Conservation (phyloP, 2,113 vertebrate genomes). For the Oxyruncus cristatus region DNA sequence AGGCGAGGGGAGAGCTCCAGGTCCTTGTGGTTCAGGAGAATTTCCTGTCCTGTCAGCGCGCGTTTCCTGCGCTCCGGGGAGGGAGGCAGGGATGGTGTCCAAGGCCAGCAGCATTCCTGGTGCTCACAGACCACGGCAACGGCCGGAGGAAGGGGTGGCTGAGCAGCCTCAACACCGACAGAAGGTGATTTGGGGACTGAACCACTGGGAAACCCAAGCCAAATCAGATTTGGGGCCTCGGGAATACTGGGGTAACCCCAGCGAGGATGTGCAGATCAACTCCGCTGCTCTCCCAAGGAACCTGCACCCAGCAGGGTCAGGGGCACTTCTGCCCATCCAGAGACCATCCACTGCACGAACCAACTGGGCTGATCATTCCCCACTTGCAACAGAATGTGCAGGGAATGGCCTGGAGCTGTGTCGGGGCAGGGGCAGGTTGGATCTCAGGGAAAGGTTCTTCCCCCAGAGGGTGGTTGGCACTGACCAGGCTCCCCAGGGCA, state of each 20-base stretch:
- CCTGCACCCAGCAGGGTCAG: not conserved
- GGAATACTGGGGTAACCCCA: not conserved
- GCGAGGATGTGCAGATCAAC: not conserved
- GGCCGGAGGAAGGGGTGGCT: not conserved
- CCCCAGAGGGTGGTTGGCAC: not conserved
- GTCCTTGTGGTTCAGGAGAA: constrained; percentile 2
- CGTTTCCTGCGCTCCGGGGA: not conserved
- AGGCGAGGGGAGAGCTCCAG: not conserved
- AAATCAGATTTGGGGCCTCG: rapidly evolving
- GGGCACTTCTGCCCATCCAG: not conserved
- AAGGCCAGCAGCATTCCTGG: not conserved
- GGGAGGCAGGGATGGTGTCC: not conserved
- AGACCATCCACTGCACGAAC: not conserved
- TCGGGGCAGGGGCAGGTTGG: not conserved
- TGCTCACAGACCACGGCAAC: not conserved
- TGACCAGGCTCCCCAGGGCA: not conserved
- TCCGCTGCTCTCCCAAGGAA: not conserved
- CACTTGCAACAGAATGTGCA: rapidly evolving
- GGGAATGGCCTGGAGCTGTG: not conserved
- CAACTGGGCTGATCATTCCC: not conserved
- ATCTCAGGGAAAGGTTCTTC: not conserved
- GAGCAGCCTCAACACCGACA: not conserved
- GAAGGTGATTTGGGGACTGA: not conserved
- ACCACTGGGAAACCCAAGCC: not conserved
- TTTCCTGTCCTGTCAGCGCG: not conserved